Conservation (phyloP, 2,888 invertebrate genomes). For the Tachina fera region DNA sequence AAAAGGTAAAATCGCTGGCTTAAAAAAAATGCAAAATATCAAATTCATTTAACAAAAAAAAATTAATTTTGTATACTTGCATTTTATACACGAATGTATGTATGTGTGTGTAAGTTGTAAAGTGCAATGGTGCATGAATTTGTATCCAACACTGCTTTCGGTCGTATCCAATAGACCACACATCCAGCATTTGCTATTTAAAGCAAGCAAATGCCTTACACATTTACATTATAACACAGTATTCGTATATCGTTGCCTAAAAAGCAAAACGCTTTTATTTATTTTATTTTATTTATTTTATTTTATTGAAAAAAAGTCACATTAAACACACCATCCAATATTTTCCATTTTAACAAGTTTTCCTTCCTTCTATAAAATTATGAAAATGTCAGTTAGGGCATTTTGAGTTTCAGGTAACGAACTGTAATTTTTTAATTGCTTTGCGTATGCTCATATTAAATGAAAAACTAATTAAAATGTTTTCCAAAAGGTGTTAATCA, state of each 20-base stretch:
- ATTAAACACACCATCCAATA: too few species aligned
- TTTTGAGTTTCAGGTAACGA: too few species aligned
- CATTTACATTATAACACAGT: too few species aligned
- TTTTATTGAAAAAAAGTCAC: too few species aligned
- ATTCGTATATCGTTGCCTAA: too few species aligned
- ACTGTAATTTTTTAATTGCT: conserved; percentile 7
- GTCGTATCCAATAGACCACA: conserved; percentile 41
- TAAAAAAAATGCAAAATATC: conserved; percentile 10
- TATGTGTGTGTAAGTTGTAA: not conserved
- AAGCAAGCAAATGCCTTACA: not conserved
- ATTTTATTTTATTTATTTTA: too few species aligned
- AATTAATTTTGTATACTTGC: conserved; percentile 2
- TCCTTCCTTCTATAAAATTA: too few species aligned
- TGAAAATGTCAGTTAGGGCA: too few species aligned
- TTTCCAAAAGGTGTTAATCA: conserved; percentile 71
- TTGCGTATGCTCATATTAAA: conserved; percentile 32
- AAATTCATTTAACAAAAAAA: not conserved
- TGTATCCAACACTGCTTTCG: not conserved
- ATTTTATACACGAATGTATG: not conserved
- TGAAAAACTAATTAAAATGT: conserved; percentile 71
- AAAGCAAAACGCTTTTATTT: too few species aligned
- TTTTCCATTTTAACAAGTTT: too few species aligned
- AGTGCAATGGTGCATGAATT: not conserved
- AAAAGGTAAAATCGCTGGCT: not conserved
- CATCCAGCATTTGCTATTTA: conserved; percentile 3